Evolutionary conservation across 1,140 invertebrate genomes (phyloP).

Genomic region (Eriocheir sinensis): DNA sequence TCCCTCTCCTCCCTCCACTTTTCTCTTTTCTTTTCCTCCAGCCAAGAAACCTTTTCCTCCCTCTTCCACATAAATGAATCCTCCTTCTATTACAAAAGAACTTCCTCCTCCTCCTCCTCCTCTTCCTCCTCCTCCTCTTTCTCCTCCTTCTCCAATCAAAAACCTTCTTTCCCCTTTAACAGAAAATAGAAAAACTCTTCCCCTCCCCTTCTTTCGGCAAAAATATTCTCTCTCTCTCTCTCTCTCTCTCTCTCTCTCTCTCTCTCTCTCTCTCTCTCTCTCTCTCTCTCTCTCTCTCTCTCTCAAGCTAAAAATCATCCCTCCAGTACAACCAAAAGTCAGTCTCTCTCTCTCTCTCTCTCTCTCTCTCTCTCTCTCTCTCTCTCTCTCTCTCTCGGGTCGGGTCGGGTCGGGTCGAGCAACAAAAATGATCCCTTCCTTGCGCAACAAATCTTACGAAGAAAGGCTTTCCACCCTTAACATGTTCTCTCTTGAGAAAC

Average conservation of each 20-base stretch:
- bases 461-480: too few relatives aligned
- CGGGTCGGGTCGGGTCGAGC: too few relatives aligned
- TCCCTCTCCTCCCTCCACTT: not conserved
- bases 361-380: too few relatives aligned
- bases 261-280: not conserved
- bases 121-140: not conserved
- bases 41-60: too few relatives aligned
- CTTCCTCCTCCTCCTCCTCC: not conserved
- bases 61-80: not conserved
- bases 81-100: not conserved
- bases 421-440: too few relatives aligned
- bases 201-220: not conserved
- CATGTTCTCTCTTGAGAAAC: too few relatives aligned
- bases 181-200: not conserved
- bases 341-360: too few relatives aligned
- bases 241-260: not conserved
- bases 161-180: not conserved
- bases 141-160: not conserved
- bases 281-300: constrained; percentile 18
- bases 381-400: too few relatives aligned
- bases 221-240: constrained; percentile 3
- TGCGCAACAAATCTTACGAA: too few relatives aligned
- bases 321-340: too few relatives aligned
- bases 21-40: not conserved
- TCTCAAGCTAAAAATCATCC: too few relatives aligned